Evolutionary conservation across 2,113 vertebrate species (phyloP), one percentile per base, ranked within the genome.

Genomic region (Rhinoderma darwinii): DNA sequence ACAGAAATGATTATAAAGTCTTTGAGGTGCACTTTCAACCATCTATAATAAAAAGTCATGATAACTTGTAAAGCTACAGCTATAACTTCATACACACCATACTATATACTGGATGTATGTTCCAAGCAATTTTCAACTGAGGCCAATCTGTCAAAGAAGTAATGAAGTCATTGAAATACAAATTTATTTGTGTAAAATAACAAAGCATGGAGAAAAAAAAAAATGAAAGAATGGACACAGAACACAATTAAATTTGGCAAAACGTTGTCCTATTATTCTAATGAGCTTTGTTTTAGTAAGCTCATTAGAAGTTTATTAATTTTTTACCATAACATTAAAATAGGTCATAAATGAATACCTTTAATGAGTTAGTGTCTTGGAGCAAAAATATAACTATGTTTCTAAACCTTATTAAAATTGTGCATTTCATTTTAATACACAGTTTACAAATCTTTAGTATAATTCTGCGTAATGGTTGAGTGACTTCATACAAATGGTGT

Each of bases 301-400:
- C 70, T 75, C 83, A 84, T 84, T 84, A 84, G 70, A 66, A 74
- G 68, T 74, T 74, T 63, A 83, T 83, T 83, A 83, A 15, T 43
- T 85, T 84, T 44, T 77, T 47, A 63, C 8, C 39, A 77, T 17
- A 41, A 27, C 41, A 32, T 85, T 47, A 85, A 85, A 63, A 47
- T 76, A 30, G 83, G 83, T 66, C 73, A 85, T 66, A 74, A 85
- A 85, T 44, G 70, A 85, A 54, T 59, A 25, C 47, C 39, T 84
- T 27, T 30, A 84, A 76, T 54, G 59, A 61, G 43, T 63, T 59
- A 76, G 51, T 44, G 37, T 76, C 68, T 75, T 76, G 51, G 39
- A 84, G 72, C 73, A 25, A 85, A n/a, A 61, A 72, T 47, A 37
- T 47, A 66, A 41, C 22, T 84, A 73, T 54, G 44, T 74, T 41